These are phyloP conservation scores for Lithobates sylvaticus DNA, from an alignment of 2,797 vertebrate species.

Conservation along the genomic window DNA sequence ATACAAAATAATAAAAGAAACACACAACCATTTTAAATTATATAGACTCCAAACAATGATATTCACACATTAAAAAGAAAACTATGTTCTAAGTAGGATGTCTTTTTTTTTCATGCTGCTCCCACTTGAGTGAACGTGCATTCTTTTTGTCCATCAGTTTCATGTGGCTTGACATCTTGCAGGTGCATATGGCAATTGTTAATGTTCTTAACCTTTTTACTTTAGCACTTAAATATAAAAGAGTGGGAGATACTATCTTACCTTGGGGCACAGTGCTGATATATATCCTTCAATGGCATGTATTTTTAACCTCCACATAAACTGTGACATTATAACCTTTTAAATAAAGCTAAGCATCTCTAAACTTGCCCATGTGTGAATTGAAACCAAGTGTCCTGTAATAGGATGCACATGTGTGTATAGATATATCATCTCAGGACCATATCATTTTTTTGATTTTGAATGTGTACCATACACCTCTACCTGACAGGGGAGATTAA, in stretches of 20 bases:
- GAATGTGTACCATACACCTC: background rate
- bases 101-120: background rate
- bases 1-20: too few species aligned
- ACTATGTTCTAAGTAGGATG: background rate
- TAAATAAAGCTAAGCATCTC: conserved; percentile 34
- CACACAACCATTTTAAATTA: too few species aligned
- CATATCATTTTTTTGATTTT: background rate
- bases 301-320: conserved; percentile 48
- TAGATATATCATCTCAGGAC: background rate
- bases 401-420: background rate
- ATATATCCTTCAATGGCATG: conserved; percentile 7
- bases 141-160: background rate
- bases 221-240: conserved; percentile 41
- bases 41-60: too few species aligned
- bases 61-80: too few species aligned
- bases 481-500: background rate
- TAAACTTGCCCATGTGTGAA: conserved; percentile 25
- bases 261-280: conserved; percentile 24
- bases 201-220: conserved; percentile 50
- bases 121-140: background rate
- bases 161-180: conserved; percentile 29
- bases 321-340: conserved; percentile 44
- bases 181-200: conserved; percentile 58
- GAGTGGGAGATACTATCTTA: conserved; percentile 45
- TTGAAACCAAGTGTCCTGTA: background rate